Percentiles rank a stretch among this genome's conserved stretches.
These are phyloP conservation scores for Diorhabda sublineata DNA, from an alignment of 1,140 invertebrate genomes.

Conservation along the genomic window DNA sequence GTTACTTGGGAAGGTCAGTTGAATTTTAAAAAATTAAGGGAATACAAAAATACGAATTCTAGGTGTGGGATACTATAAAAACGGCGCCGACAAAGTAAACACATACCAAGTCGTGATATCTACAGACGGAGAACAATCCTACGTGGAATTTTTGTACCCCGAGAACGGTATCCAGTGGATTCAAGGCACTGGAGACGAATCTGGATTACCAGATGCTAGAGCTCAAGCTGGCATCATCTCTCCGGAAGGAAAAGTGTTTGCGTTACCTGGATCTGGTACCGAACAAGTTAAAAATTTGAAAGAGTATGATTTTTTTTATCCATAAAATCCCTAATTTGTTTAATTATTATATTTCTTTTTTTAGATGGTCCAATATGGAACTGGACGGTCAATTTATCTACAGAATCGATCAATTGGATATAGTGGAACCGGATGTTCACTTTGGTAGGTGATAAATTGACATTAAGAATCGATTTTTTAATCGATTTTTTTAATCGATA, in stretches of 20 bases:
- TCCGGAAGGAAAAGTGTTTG: constrained; percentile 67
- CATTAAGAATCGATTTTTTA: neutral
- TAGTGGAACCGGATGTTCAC: constrained; percentile 63
- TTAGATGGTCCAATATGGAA: constrained; percentile 80
- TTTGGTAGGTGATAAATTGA: constrained; percentile 40
- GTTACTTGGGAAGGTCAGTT: constrained; percentile 63
- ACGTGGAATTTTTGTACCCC: constrained; percentile 80
- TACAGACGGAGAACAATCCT: constrained; percentile 77
- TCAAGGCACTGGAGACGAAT: constrained; percentile 62
- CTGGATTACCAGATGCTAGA: constrained; percentile 74
- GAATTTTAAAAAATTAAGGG: neutral
- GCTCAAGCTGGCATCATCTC: constrained; percentile 90
- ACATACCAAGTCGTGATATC: constrained; percentile 80
- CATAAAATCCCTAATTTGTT: neutral
- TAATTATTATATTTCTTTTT: constrained; percentile 30
- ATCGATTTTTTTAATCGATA: neutral
- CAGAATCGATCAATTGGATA: constrained; percentile 65
- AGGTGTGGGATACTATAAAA: constrained; percentile 47
- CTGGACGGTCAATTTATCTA: constrained; percentile 81
- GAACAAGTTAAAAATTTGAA: constrained; percentile 75
- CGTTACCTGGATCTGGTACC: constrained; percentile 79
- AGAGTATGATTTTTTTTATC: constrained; percentile 51
- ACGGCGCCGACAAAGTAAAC: constrained; percentile 53
- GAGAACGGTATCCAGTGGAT: constrained; percentile 89
- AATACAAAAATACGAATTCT: constrained; percentile 7